Conservation (phyloP, 2,888 invertebrate species). For the Celastrina argiolus region DNA sequence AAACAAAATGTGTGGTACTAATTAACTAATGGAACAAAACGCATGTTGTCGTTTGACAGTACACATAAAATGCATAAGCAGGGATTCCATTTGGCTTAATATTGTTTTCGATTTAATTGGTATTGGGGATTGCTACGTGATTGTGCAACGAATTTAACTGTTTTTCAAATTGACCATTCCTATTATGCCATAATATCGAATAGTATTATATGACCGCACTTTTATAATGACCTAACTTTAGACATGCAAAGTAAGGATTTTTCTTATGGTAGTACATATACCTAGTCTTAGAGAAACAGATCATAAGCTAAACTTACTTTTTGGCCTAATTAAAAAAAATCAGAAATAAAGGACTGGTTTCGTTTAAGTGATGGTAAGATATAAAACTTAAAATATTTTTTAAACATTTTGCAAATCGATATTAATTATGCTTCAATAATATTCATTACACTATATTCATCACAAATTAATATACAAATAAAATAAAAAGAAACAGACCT, state of each 20-base stretch:
- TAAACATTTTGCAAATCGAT: too few species aligned
- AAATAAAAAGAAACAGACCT: too few species aligned
- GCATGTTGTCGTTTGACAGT: conserved; percentile 2
- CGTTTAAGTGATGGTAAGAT: too few species aligned
- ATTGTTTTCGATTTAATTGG: conserved; percentile 19
- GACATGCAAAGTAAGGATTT: neutral
- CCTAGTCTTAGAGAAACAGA: too few species aligned
- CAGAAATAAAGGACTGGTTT: too few species aligned
- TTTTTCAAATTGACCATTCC: conserved; percentile 6
- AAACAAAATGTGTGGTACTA: neutral
- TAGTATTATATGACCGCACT: neutral
- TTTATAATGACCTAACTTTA: neutral
- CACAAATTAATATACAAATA: too few species aligned
- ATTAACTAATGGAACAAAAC: conserved; percentile 6
- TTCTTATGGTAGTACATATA: too few species aligned
- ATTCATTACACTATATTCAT: too few species aligned
- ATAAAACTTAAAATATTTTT: too few species aligned
- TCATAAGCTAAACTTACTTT: too few species aligned
- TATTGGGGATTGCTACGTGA: conserved; percentile 14
- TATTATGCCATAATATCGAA: neutral
- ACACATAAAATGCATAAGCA: conserved; percentile 12
- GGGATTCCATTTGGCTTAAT: conserved; percentile 19
- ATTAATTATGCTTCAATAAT: too few species aligned
- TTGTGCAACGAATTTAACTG: conserved; percentile 11
- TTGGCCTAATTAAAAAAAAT: too few species aligned